phyloP scores from a whole-genome alignment of 2,113 vertebrate species.

The Phalacrocorax aristotelis region DNA sequence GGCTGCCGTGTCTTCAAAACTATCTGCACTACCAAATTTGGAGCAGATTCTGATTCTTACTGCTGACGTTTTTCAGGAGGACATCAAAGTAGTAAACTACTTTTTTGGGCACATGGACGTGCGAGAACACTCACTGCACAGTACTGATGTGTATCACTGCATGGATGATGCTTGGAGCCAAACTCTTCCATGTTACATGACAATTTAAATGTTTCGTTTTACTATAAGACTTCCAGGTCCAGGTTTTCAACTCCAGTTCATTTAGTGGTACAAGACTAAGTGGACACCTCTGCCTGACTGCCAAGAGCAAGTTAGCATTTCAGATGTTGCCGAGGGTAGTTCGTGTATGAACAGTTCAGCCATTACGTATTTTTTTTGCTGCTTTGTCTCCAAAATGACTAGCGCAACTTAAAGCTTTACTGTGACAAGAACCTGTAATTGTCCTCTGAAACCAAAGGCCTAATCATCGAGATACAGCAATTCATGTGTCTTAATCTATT shows the following conservation, averaged over 20 bases:
- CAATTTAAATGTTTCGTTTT: background rate
- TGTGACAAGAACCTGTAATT: background rate
- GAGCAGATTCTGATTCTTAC: background rate
- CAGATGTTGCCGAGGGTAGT: background rate
- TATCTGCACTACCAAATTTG: background rate
- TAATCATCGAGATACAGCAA: background rate
- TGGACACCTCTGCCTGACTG: background rate
- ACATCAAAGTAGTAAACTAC: background rate
- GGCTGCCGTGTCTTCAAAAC: background rate
- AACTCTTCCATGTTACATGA: background rate
- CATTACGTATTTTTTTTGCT: background rate
- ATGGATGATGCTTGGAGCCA: background rate
- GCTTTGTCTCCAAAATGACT: background rate
- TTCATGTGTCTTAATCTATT: background rate
- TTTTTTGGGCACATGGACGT: fast-evolving
- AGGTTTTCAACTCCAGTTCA: background rate
- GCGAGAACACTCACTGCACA: background rate
- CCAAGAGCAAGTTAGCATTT: background rate
- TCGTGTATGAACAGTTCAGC: background rate
- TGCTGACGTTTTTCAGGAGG: background rate
- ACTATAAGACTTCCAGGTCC: background rate
- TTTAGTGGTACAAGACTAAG: background rate
- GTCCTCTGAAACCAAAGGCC: background rate
- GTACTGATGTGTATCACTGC: too few relatives aligned
- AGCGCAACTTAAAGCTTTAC: background rate